Conservation (phyloP, 2,888 invertebrate genomes). For the Periphyllus acericola region DNA sequence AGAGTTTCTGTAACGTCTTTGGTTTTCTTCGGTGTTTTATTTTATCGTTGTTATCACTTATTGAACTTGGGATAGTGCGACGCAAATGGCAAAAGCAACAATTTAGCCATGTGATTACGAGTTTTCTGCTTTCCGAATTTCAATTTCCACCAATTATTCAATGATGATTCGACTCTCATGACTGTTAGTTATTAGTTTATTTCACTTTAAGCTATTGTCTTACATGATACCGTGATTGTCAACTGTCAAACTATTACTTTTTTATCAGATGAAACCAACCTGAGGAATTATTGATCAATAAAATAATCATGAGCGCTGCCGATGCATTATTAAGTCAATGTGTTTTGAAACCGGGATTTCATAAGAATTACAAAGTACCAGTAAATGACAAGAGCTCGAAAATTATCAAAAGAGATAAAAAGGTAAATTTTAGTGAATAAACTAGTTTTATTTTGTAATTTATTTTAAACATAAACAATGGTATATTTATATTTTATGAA, state of each 20-base stretch:
- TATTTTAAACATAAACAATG: too few species aligned
- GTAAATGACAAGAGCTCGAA: constrained; percentile 72
- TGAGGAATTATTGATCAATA: background rate
- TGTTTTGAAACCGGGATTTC: constrained; percentile 74
- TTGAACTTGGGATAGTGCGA: too few species aligned
- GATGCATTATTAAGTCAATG: constrained; percentile 75
- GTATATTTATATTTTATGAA: background rate
- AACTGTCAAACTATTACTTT: too few species aligned
- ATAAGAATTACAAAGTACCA: constrained; percentile 73
- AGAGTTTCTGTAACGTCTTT: background rate
- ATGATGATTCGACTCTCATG: too few species aligned
- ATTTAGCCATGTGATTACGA: background rate
- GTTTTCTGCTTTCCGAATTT: too few species aligned
- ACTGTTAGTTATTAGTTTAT: too few species aligned
- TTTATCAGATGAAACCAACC: too few species aligned
- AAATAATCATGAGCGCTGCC: constrained; percentile 64
- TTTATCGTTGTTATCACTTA: too few species aligned
- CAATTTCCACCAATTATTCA: too few species aligned
- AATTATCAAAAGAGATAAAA: constrained; percentile 71
- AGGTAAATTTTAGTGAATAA: constrained; percentile 67
- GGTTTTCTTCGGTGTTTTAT: background rate
- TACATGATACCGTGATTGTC: too few species aligned
- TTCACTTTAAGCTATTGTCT: too few species aligned
- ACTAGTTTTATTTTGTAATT: constrained; percentile 21
- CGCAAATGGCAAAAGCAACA: too few species aligned